Conservation (phyloP, 2,113 vertebrate species). For the Emydura subglobosa region DNA sequence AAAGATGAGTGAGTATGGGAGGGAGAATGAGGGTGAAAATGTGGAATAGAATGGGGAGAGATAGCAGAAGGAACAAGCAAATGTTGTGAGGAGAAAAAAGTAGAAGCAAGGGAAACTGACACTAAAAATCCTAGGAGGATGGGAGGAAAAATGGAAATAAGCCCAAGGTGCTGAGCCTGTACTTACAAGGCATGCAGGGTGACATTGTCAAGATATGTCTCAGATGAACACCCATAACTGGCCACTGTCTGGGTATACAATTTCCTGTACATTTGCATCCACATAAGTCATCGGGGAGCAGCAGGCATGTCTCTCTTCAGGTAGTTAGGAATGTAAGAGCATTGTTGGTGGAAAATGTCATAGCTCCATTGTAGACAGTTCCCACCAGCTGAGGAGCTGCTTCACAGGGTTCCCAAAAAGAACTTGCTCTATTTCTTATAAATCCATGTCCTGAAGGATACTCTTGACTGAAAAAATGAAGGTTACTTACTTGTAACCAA, state of each 20-base stretch:
- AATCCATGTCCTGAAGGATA: neutral
- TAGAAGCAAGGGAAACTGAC: neutral
- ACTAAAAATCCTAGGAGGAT: fast-evolving
- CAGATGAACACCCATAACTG: neutral
- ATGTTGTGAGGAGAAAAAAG: neutral
- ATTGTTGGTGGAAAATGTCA: neutral
- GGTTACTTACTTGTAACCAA: neutral
- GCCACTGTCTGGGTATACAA: neutral
- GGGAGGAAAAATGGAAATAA: neutral
- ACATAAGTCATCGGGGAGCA: too few species aligned
- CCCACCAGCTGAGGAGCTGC: neutral
- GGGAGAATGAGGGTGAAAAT: neutral
- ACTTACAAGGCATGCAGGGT: neutral
- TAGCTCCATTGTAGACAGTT: neutral
- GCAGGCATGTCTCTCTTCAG: neutral
- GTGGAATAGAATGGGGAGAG: too few species aligned
- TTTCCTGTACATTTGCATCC: neutral
- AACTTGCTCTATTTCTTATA: neutral
- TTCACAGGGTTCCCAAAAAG: neutral
- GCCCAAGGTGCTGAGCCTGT: too few species aligned
- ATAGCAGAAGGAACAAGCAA: neutral
- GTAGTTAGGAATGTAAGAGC: neutral
- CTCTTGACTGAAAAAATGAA: neutral
- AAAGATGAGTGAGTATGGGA: neutral
- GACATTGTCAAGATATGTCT: fast-evolving